phyloP scores from a whole-genome alignment of 2,797 vertebrate species.

The Lycodopsis pacificus region DNA sequence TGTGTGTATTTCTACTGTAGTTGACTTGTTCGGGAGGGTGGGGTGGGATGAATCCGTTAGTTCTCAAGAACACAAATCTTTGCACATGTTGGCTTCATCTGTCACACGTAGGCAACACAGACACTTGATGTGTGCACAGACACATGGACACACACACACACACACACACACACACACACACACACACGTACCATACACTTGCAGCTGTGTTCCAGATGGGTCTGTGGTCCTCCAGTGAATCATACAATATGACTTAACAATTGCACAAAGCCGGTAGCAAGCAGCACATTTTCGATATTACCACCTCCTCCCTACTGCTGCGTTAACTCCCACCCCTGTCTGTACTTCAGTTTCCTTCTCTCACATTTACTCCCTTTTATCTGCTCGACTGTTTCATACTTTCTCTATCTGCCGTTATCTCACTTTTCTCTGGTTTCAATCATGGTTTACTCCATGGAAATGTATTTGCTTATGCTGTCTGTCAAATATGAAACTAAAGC shows the following conservation, averaged over 20 bases:
- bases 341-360: conserved; percentile 43
- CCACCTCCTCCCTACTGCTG: conserved; percentile 55
- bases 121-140: conserved; percentile 2
- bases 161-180: conserved; percentile 35
- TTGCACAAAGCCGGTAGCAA: conserved; percentile 66
- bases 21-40: conserved; percentile 25
- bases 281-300: conserved; percentile 74
- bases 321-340: conserved; percentile 40
- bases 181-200: conserved; percentile 15
- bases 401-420: conserved; percentile 19
- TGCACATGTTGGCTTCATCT: conserved; percentile 57
- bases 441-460: conserved; percentile 10
- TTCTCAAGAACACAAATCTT: conserved; percentile 38
- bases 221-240: conserved; percentile 58
- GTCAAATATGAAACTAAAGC: neutral
- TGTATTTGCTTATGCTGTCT: neutral
- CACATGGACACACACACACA: conserved; percentile 20
- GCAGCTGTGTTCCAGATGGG: conserved; percentile 80
- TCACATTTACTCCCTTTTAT: conserved; percentile 26
- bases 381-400: conserved; percentile 9
- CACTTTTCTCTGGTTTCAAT: conserved; percentile 29
- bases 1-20: neutral
- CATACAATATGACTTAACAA: conserved; percentile 62
- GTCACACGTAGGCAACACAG: conserved; percentile 38
- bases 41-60: conserved; percentile 16